Percentiles rank a stretch among this genome's conserved stretches.
Evolutionary conservation across 1,140 invertebrate genomes (phyloP).

Genomic region (Gonatopus flavifemur): DNA sequence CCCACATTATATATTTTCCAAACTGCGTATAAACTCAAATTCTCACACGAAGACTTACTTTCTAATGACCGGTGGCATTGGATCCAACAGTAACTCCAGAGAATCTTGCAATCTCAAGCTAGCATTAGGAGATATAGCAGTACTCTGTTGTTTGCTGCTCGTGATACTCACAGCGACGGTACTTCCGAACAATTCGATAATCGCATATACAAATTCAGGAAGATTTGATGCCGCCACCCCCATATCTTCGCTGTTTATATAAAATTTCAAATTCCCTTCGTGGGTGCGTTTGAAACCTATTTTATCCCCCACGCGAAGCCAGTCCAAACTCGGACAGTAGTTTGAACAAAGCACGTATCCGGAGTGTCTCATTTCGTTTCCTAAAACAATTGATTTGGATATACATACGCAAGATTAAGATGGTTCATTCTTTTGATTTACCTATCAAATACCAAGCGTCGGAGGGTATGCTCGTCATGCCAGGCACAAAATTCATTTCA

Average conservation of each 20-base stretch:
- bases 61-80: slow-evolving; percentile 54
- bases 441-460: slow-evolving; percentile 70
- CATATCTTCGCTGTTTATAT: slow-evolving; percentile 81
- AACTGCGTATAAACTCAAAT: too few species aligned
- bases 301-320: slow-evolving; percentile 74
- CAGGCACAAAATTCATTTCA: slow-evolving; percentile 67
- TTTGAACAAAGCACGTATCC: slow-evolving; percentile 62
- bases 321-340: slow-evolving; percentile 76
- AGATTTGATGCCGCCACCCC: slow-evolving; percentile 78
- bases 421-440: slow-evolving; percentile 29
- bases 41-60: slow-evolving; percentile 31
- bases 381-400: slow-evolving; percentile 32
- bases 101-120: slow-evolving; percentile 66
- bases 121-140: slow-evolving; percentile 60
- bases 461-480: slow-evolving; percentile 60
- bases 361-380: slow-evolving; percentile 68
- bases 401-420: background rate
- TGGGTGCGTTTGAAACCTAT: slow-evolving; percentile 67
- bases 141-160: slow-evolving; percentile 56
- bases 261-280: slow-evolving; percentile 64
- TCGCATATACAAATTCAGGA: slow-evolving; percentile 74
- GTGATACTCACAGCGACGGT: slow-evolving; percentile 68
- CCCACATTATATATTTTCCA: slow-evolving; percentile 2
- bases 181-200: slow-evolving; percentile 74
- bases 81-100: slow-evolving; percentile 64